phyloP scores from a whole-genome alignment of 1,140 invertebrate genomes.

The Brachionus angularis region DNA sequence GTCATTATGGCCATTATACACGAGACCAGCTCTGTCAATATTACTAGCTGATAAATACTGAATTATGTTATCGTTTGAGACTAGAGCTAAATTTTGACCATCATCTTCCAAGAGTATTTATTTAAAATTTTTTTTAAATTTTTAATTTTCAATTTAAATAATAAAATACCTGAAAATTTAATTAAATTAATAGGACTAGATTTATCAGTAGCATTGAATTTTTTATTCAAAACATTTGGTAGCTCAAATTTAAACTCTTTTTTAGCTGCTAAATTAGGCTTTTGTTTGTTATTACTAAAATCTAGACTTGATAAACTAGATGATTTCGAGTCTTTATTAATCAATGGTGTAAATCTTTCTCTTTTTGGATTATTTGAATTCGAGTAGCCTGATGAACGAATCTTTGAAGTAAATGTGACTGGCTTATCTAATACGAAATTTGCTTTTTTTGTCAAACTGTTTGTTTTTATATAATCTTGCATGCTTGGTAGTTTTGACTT shows the following conservation, averaged over 20 bases:
- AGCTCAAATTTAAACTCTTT: constrained; percentile 49
- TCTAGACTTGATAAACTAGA: constrained; percentile 46
- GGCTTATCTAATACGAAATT: constrained; percentile 49
- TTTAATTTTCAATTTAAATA: background rate
- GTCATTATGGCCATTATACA: constrained; percentile 49
- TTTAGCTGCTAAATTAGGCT: constrained; percentile 45
- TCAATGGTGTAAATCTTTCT: constrained; percentile 37
- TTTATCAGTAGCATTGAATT: constrained; percentile 24
- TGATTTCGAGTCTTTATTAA: constrained; percentile 49
- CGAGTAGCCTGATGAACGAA: constrained; percentile 58
- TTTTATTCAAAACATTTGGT: constrained; percentile 46
- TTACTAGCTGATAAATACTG: constrained; percentile 50
- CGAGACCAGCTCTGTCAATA: constrained; percentile 47
- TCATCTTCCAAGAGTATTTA: constrained; percentile 46
- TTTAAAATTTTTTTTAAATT: background rate
- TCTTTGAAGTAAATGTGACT: constrained; percentile 51
- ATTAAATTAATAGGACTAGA: constrained; percentile 1
- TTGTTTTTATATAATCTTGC: constrained; percentile 28
- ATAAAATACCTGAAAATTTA: constrained; percentile 10
- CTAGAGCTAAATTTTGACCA: constrained; percentile 51
- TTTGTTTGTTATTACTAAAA: no score
- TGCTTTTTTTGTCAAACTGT: constrained; percentile 44
- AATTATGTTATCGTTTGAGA: constrained; percentile 51
- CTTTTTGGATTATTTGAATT: no score
- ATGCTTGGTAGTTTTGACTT: constrained; percentile 8